Conservation (phyloP, 2,797 vertebrate species). For the Catharus ustulatus region DNA sequence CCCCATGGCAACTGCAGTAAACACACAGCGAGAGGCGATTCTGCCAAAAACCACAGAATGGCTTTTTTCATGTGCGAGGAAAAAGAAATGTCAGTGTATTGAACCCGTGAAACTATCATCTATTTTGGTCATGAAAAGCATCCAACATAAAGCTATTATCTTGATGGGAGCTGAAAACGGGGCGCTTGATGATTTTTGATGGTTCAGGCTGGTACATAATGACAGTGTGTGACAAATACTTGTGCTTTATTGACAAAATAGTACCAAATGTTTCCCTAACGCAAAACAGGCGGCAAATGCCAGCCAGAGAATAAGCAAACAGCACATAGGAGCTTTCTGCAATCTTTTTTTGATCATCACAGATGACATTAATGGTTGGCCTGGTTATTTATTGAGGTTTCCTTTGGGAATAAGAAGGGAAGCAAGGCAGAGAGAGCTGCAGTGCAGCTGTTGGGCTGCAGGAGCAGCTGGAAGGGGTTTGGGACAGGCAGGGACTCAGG, state of each 20-base stretch:
- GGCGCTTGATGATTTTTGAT: slow-evolving; percentile 9
- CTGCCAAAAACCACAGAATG: slow-evolving; percentile 60
- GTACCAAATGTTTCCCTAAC: slow-evolving; percentile 22
- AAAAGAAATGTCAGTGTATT: slow-evolving; percentile 25
- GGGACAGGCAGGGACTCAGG: fast-evolving
- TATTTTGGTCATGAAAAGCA: slow-evolving; percentile 17
- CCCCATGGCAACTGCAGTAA: slow-evolving; percentile 62
- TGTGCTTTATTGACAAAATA: slow-evolving; percentile 55
- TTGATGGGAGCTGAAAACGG: neutral
- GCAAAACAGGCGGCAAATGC: neutral
- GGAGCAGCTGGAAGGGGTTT: neutral
- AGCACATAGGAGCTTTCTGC: neutral
- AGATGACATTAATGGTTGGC: neutral
- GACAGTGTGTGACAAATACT: slow-evolving; percentile 43
- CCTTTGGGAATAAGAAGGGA: neutral
- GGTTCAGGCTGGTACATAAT: neutral
- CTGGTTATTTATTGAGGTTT: neutral
- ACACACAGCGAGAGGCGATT: neutral
- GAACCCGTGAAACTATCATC: slow-evolving; percentile 11
- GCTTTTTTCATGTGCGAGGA: slow-evolving; percentile 37
- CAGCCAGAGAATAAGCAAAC: neutral
- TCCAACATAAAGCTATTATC: slow-evolving; percentile 32
- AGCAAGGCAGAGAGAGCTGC: neutral
- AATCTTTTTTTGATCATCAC: neutral
- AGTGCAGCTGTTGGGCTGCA: neutral